Conservation (phyloP, 1,140 invertebrate species). For the Spodoptera litura region DNA sequence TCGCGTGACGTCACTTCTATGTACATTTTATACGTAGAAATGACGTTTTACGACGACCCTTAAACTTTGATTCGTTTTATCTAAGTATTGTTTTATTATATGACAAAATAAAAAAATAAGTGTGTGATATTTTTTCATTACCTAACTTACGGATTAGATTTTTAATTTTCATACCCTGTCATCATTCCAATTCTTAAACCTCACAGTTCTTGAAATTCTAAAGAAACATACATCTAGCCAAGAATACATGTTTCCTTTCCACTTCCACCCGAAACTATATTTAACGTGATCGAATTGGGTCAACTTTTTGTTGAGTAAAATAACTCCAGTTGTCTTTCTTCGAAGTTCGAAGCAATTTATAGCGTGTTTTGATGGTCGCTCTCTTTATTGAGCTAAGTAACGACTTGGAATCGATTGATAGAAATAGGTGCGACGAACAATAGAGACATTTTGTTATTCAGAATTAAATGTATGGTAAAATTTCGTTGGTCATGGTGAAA, state of each 20-base stretch:
- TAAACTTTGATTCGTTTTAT: too few species aligned
- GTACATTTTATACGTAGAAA: too few species aligned
- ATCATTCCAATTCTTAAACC: too few species aligned
- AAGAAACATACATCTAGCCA: background rate
- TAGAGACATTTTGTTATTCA: background rate
- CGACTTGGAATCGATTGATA: background rate
- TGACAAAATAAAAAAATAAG: too few species aligned
- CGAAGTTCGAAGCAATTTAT: constrained; percentile 17
- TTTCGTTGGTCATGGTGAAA: too few species aligned
- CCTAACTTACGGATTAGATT: too few species aligned
- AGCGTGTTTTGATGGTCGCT: constrained; percentile 14
- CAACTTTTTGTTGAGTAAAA: constrained; percentile 11
- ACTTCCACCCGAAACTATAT: background rate
- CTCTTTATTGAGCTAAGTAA: background rate
- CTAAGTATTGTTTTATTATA: too few species aligned
- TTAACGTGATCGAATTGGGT: constrained; percentile 13
- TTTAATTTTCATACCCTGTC: too few species aligned
- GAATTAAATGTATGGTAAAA: too few species aligned
- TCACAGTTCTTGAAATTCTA: background rate
- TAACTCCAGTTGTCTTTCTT: constrained; percentile 9
- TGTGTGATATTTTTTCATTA: too few species aligned
- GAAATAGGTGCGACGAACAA: background rate
- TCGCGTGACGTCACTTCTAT: too few species aligned
- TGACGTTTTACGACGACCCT: too few species aligned
- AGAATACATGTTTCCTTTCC: background rate